Percentiles rank a stretch among this genome's conserved stretches.
phyloP scores from a whole-genome alignment of 1,140 invertebrate genomes.

The Drosophila tristis region DNA sequence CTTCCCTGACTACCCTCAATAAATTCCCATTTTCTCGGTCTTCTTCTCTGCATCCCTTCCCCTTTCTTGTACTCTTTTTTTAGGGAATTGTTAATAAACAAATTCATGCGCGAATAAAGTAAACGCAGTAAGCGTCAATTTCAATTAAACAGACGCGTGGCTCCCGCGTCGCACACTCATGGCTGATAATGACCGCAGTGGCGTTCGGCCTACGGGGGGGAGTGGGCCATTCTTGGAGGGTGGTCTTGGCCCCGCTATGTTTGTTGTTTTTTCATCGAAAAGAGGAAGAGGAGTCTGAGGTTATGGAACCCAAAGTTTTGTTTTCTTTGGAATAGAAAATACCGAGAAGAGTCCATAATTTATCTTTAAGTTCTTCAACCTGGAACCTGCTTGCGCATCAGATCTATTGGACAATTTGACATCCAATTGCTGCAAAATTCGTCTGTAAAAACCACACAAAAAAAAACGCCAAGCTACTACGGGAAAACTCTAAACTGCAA shows the following conservation, averaged over 20 bases:
- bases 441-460: too few relatives aligned
- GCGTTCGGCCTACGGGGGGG: neutral
- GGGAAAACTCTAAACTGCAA: slow-evolving; percentile 22
- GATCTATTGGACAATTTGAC: too few relatives aligned
- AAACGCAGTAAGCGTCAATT: slow-evolving; percentile 73
- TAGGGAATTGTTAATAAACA: slow-evolving; percentile 74
- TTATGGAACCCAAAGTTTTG: too few relatives aligned
- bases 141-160: slow-evolving; percentile 76
- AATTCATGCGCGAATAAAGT: slow-evolving; percentile 63
- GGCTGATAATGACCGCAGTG: slow-evolving; percentile 37
- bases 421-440: too few relatives aligned
- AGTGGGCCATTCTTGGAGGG: neutral
- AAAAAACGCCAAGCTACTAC: neutral
- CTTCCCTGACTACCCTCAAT: slow-evolving; percentile 1
- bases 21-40: too few relatives aligned
- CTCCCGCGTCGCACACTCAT: slow-evolving; percentile 33
- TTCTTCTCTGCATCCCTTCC: too few relatives aligned
- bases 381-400: too few relatives aligned
- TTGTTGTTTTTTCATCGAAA: too few relatives aligned
- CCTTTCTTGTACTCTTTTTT: slow-evolving; percentile 21
- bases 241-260: neutral
- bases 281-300: too few relatives aligned
- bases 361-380: too few relatives aligned
- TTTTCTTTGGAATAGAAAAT: too few relatives aligned
- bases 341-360: too few relatives aligned